These are phyloP conservation scores for Strigamia crassipes DNA, from an alignment of 2,888 invertebrate genomes.

Conservation along the genomic window DNA sequence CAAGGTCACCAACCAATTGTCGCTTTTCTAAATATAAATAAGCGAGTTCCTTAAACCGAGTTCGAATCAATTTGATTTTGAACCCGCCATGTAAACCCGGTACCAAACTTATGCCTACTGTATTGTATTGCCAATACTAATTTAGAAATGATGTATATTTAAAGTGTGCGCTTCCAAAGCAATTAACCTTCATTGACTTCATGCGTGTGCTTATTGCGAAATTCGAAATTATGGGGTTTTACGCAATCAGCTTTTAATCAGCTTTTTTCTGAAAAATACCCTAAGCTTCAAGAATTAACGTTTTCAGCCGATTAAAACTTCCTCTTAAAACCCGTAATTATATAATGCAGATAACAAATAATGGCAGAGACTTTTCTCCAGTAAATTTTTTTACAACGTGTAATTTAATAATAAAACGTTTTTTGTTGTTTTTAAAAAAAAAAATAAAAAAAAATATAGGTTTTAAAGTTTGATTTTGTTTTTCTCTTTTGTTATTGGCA, in stretches of 20 bases:
- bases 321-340: background rate
- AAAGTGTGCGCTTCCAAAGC: background rate
- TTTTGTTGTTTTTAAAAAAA: background rate
- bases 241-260: no score
- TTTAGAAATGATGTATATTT: background rate
- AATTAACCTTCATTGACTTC: background rate
- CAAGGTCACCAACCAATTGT: constrained; percentile 9
- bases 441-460: no score
- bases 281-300: background rate
- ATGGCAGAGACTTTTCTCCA: background rate
- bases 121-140: background rate
- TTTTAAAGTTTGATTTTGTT: no score
- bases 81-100: background rate
- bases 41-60: background rate
- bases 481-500: no score
- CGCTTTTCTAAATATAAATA: background rate
- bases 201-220: no score
- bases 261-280: no score
- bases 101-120: no score
- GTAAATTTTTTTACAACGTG: background rate
- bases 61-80: background rate
- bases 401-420: background rate
- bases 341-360: background rate
- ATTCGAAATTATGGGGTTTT: no score
- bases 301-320: background rate